Conservation (phyloP, 2,113 vertebrate species). For the Pan paniscus region DNA sequence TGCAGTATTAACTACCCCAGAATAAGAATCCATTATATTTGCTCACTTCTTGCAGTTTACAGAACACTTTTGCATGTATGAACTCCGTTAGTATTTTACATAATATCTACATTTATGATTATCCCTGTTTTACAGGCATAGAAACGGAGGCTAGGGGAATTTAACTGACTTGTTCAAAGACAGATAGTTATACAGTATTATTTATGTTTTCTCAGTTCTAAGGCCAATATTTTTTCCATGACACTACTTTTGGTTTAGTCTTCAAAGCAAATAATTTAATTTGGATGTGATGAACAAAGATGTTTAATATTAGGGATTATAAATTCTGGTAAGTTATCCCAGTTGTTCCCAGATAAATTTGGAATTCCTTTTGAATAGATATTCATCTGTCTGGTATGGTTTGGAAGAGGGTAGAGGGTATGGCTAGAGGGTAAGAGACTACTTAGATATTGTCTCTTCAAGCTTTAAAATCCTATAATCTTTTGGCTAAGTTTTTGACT, state of each 20-base stretch:
- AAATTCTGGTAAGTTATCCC: slow-evolving; percentile 10
- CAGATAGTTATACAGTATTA: not conserved
- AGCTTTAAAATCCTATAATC: not conserved
- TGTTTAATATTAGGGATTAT: not conserved
- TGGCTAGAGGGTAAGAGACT: not conserved
- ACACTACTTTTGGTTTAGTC: not conserved
- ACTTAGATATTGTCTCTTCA: not conserved
- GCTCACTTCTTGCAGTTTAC: not conserved
- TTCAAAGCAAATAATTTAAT: not conserved
- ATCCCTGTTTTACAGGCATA: not conserved
- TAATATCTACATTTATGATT: not conserved
- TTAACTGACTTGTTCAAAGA: slow-evolving; percentile 1
- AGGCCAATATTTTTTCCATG: not conserved
- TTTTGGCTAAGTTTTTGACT: not conserved
- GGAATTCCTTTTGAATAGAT: not conserved
- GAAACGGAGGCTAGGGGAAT: not conserved
- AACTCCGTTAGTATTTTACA: not conserved
- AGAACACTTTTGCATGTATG: not conserved
- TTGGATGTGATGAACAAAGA: not conserved
- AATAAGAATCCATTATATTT: not conserved
- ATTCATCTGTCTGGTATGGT: not conserved
- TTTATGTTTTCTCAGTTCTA: not conserved
- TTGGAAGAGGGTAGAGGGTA: not conserved
- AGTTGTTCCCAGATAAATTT: not conserved
- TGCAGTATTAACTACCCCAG: not conserved